Evolutionary conservation across 1,140 invertebrate genomes (phyloP).

Genomic region (Macrocentrus cingulum): DNA sequence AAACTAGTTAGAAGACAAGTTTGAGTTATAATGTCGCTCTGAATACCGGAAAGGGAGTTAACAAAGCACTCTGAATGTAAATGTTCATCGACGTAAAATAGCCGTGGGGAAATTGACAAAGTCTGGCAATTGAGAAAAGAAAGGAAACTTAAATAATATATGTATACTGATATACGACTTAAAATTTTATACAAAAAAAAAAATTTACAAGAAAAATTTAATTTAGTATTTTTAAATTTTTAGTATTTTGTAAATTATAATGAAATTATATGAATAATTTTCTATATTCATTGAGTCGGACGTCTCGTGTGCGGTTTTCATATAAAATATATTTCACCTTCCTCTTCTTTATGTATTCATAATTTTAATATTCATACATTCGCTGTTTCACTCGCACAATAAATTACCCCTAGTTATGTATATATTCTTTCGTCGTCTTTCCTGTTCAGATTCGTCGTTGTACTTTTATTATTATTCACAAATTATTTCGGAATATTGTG

Average conservation of each 20-base stretch:
- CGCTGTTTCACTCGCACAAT: conserved; percentile 8
- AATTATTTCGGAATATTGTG: neutral
- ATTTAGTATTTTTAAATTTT: neutral
- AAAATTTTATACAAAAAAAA: too few species aligned
- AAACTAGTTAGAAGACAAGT: conserved; percentile 1
- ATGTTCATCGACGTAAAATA: conserved; percentile 36
- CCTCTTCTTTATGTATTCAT: neutral
- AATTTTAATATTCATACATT: conserved; percentile 25
- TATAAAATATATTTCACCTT: neutral
- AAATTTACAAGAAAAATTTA: neutral
- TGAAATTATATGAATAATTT: conserved; percentile 30
- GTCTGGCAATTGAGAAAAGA: too few species aligned
- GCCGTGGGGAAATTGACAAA: too few species aligned
- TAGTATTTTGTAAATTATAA: conserved; percentile 19
- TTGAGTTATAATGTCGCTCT: conserved; percentile 11
- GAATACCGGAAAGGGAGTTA: conserved; percentile 25
- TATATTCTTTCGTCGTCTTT: neutral
- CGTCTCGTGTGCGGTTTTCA: neutral
- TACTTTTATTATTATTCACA: conserved; percentile 8
- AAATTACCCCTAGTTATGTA: conserved; percentile 2
- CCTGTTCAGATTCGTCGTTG: neutral
- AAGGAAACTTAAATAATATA: too few species aligned
- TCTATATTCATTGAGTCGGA: neutral
- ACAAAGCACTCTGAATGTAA: conserved; percentile 42
- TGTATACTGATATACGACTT: too few species aligned